Base-by-base conservation (phyloP, 2,888 invertebrate genomes). In the Cephus pygmeus region DNA sequence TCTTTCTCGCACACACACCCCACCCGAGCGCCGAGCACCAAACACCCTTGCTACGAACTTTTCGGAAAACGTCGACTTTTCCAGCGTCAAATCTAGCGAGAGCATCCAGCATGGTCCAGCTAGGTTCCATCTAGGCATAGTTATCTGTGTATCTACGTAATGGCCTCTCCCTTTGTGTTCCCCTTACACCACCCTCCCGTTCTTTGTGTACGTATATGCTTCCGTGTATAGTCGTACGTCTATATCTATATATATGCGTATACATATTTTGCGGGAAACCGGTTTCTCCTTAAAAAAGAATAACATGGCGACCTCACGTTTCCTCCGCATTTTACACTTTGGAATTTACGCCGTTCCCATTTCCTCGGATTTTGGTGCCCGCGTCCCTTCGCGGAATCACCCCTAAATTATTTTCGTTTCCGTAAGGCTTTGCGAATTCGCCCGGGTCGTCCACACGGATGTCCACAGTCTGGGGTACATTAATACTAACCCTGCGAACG, bases 201-300 rank as follows among this genome's bases (percentile, higher is more conserved):
- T 23, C 56, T 56, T 56, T 9, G 56, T 56, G 56, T 56, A 23
- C 6, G 23, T 40, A 40, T 15, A 6, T 56, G 23, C 56, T 56
- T 23, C 56, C 56, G 23, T 56, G 56, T 56, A 9, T 56, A 56
- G 40, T 15, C 12, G 1, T 36, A 69, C 56, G 23, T 76, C 33
- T 73, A 56, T n/a, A 76, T 56, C 69, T 56, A 75, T 73, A 76
- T 73, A 69, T 69, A 15, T n/a, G 36, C 23, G 34, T 30, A 68
- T 69, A 12, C 56, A 74, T 56, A 69, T 89, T 89, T 89, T 84
- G 89, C 89, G 85, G 88, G 89, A 88, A 89, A 89, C 89, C 89
- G 89, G 89, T 89, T 88, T 87, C 83, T n/a, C n/a, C 35, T 12
- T 30, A 15, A 69, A 69, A 71, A 76, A 81, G 88, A 89, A 89